Conservation (phyloP, 1,140 invertebrate genomes). For the Euglossa dilemma region DNA sequence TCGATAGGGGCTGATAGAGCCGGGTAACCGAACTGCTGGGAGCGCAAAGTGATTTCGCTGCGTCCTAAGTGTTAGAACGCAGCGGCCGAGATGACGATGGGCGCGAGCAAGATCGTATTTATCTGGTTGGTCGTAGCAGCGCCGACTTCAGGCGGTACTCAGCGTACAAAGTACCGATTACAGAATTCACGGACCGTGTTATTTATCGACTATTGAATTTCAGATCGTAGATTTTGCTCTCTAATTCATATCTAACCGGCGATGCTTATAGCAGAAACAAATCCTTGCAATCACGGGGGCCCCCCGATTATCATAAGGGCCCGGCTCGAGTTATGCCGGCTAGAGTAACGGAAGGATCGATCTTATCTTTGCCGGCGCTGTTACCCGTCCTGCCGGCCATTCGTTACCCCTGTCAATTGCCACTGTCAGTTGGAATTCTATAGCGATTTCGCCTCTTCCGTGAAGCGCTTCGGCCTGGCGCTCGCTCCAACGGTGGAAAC, state of each 20-base stretch:
- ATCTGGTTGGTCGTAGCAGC: conserved; percentile 40
- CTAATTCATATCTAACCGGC: conserved; percentile 73
- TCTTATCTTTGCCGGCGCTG: conserved; percentile 68
- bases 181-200: conserved; percentile 72
- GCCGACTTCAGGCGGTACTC: conserved; percentile 57
- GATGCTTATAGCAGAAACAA: conserved; percentile 73
- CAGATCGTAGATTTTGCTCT: conserved; percentile 71
- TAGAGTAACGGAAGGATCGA: conserved; percentile 60
- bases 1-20: conserved; percentile 13
- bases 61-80: background rate
- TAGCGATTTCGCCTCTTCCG: conserved; percentile 61
- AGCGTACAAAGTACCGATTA: conserved; percentile 73
- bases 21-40: conserved; percentile 22
- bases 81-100: conserved; percentile 47
- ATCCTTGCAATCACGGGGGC: conserved; percentile 70
- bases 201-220: conserved; percentile 79
- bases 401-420: conserved; percentile 74
- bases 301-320: conserved; percentile 72
- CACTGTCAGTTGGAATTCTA: conserved; percentile 67
- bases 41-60: conserved; percentile 54
- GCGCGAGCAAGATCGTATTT: conserved; percentile 48
- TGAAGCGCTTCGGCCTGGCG: conserved; percentile 14
- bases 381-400: conserved; percentile 70
- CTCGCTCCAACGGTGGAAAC: background rate
- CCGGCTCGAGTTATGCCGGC: conserved; percentile 49